Conservation (phyloP, 1,140 invertebrate species). For the Cherax destructor region DNA sequence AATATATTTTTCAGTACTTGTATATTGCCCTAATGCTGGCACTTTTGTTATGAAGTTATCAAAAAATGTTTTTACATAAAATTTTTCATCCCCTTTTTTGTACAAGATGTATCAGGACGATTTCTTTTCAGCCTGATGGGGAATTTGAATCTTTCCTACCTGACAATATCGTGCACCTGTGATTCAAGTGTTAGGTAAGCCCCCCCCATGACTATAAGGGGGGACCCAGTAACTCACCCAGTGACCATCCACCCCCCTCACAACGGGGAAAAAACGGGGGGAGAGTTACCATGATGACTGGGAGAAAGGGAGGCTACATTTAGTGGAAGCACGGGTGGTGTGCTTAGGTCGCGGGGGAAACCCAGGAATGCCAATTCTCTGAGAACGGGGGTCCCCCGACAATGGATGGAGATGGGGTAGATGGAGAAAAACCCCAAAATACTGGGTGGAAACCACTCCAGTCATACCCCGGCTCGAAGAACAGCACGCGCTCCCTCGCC, state of each 20-base stretch:
- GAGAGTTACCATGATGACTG: constrained; percentile 56
- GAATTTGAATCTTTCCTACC: constrained; percentile 60
- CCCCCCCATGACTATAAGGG: constrained; percentile 54
- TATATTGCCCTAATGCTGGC: too few relatives aligned
- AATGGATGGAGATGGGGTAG: constrained; percentile 26
- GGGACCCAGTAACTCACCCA: constrained; percentile 31
- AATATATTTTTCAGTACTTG: too few relatives aligned
- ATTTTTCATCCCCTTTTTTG: too few relatives aligned
- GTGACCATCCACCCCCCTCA: constrained; percentile 37
- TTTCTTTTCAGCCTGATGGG: constrained; percentile 52
- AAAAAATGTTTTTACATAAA: too few relatives aligned
- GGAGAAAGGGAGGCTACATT: constrained; percentile 51
- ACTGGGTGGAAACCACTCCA: constrained; percentile 35
- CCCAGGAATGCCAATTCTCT: constrained; percentile 48
- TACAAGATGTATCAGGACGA: too few relatives aligned
- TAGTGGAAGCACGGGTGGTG: constrained; percentile 30
- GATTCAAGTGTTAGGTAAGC: constrained; percentile 58
- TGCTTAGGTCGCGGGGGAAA: constrained; percentile 33
- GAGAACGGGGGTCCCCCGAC: constrained; percentile 46
- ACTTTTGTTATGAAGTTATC: too few relatives aligned
- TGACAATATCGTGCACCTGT: constrained; percentile 61
- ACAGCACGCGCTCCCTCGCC: constrained; percentile 55
- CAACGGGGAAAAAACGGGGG: constrained; percentile 56
- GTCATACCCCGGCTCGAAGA: constrained; percentile 55
- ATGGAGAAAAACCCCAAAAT: constrained; percentile 29